Conservation (phyloP, 2,113 vertebrate species). For the Machaerirhynchus nigripectus region DNA sequence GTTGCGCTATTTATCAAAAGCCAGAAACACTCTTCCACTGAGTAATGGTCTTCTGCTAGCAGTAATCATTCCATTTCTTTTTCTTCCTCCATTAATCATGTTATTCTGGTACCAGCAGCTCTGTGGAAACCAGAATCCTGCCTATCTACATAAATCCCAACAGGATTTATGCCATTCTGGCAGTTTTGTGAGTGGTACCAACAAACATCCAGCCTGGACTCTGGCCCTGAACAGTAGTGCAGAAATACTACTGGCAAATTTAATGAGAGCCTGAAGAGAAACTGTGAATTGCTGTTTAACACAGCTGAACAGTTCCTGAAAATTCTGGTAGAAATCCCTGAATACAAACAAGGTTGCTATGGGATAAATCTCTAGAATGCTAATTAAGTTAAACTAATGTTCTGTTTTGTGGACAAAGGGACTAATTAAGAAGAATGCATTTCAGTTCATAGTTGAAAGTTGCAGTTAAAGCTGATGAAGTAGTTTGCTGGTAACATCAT, state of each 20-base stretch:
- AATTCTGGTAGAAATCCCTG: slow-evolving; percentile 13
- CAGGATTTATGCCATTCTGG: background rate
- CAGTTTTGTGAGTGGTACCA: background rate
- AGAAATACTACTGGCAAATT: background rate
- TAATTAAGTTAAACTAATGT: slow-evolving; percentile 5
- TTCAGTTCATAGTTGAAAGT: background rate
- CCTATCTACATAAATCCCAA: background rate
- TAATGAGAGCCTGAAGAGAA: background rate
- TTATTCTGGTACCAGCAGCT: background rate
- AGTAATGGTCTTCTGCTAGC: background rate
- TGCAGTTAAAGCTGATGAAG: slow-evolving; percentile 7
- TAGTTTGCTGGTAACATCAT: background rate
- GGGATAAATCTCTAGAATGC: background rate
- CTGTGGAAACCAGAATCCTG: background rate
- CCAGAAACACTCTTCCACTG: background rate
- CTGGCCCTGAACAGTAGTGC: background rate
- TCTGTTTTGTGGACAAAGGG: background rate
- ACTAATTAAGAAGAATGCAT: background rate
- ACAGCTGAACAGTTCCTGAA: background rate
- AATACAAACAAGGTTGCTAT: background rate
- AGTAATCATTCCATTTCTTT: background rate
- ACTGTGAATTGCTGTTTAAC: background rate
- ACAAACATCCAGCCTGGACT: background rate
- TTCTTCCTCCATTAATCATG: background rate
- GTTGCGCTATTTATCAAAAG: background rate